Conservation (phyloP, 2,888 invertebrate genomes). For the Drosophila robusta region DNA sequence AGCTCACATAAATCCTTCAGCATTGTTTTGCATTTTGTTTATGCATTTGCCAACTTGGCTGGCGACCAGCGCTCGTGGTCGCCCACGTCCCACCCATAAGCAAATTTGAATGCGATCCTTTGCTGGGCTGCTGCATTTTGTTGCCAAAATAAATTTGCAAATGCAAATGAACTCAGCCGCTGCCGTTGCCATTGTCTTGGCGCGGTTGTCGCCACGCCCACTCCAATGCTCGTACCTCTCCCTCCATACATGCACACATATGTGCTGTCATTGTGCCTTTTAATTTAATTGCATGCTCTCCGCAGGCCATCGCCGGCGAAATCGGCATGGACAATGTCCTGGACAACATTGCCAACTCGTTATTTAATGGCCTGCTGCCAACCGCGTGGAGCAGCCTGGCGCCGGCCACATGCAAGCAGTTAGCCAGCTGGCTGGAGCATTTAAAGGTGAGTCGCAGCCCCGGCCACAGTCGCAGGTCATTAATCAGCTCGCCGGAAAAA, state of each 20-base stretch:
- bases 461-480: conserved; percentile 44
- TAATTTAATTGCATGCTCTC: conserved; percentile 77
- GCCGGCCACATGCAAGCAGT: conserved; percentile 93
- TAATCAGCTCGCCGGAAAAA: conserved; percentile 57
- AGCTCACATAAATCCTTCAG: conserved; percentile 75
- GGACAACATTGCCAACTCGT: conserved; percentile 92
- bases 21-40: conserved; percentile 76
- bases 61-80: conserved; percentile 57
- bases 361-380: conserved; percentile 95
- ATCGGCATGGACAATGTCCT: conserved; percentile 95
- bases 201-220: conserved; percentile 51
- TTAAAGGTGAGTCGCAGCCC: conserved; percentile 86
- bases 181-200: conserved; percentile 54
- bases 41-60: conserved; percentile 77
- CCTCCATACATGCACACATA: conserved; percentile 1
- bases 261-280: conserved; percentile 54
- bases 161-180: conserved; percentile 70
- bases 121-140: conserved; percentile 51
- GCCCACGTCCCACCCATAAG: conserved; percentile 33
- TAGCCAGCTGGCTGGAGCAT: conserved; percentile 96
- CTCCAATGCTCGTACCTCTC: conserved; percentile 30
- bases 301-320: conserved; percentile 93
- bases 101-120: conserved; percentile 53
- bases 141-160: conserved; percentile 78
- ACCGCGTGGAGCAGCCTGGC: conserved; percentile 92